Percentiles rank a stretch among this genome's conserved stretches.
phyloP scores from a whole-genome alignment of 2,888 invertebrate species.

The Xiphydria camelus region DNA sequence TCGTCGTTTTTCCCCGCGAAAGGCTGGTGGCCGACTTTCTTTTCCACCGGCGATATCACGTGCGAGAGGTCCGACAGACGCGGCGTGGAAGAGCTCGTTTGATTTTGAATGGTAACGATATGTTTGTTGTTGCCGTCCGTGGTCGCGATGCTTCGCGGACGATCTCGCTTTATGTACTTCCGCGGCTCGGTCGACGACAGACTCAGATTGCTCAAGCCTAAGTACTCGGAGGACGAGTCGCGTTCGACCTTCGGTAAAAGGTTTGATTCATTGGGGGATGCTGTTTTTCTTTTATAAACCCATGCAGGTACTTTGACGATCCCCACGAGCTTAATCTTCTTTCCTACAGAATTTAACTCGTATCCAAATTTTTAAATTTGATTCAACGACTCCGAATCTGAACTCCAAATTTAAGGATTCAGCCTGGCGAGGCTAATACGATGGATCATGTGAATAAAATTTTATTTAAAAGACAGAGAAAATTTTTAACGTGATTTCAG shows the following conservation, averaged over 20 bases:
- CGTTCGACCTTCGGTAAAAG: conserved; percentile 49
- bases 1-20: conserved; percentile 27
- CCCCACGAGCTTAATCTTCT: too few species aligned
- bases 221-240: conserved; percentile 47
- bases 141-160: conserved; percentile 47
- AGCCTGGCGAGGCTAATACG: too few species aligned
- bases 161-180: conserved; percentile 52
- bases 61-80: conserved; percentile 43
- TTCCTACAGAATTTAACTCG: too few species aligned
- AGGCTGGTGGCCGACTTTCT: conserved; percentile 38
- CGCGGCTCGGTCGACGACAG: conserved; percentile 51
- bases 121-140: conserved; percentile 46
- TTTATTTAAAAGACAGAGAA: too few species aligned
- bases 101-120: conserved; percentile 35
- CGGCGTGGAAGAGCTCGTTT: conserved; percentile 43
- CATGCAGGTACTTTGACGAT: too few species aligned
- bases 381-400: too few species aligned
- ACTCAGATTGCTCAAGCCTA: conserved; percentile 46
- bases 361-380: too few species aligned
- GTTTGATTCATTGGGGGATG: too few species aligned
- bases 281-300: too few species aligned
- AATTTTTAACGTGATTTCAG: too few species aligned
- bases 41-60: conserved; percentile 35
- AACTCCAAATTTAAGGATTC: too few species aligned
- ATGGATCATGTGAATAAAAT: too few species aligned